Conservation (phyloP, 2,113 vertebrate species). For the Ploceus nigricollis region DNA sequence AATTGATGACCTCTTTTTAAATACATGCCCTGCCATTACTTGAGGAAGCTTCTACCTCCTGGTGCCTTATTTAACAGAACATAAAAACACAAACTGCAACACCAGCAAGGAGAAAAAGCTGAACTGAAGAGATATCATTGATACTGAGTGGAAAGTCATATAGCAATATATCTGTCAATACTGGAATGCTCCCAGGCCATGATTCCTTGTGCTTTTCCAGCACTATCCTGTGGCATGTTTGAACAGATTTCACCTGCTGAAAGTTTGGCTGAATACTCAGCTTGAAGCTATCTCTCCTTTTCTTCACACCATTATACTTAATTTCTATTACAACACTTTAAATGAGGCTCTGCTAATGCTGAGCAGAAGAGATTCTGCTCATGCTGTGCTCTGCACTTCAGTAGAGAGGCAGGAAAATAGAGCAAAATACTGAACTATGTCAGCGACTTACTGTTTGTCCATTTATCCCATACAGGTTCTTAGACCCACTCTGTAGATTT, state of each 20-base stretch:
- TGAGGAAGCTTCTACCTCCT: background rate
- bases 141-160: background rate
- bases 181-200: background rate
- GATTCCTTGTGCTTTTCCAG: background rate
- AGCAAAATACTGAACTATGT: background rate
- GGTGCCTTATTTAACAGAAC: background rate
- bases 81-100: background rate
- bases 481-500: background rate
- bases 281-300: background rate
- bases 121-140: background rate
- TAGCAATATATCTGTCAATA: background rate
- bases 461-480: background rate
- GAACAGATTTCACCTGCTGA: background rate
- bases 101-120: background rate
- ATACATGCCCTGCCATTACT: accelerated
- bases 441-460: background rate
- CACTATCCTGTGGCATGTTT: background rate
- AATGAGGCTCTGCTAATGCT: background rate
- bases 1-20: background rate
- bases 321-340: background rate
- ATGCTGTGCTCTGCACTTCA: background rate
- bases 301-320: background rate
- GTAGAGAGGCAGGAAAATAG: background rate
- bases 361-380: background rate
- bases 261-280: background rate